Percentiles rank a stretch among this genome's conserved stretches.
phyloP scores from a whole-genome alignment of 1,140 invertebrate genomes.

The Meloidogyne chitwoodi region DNA sequence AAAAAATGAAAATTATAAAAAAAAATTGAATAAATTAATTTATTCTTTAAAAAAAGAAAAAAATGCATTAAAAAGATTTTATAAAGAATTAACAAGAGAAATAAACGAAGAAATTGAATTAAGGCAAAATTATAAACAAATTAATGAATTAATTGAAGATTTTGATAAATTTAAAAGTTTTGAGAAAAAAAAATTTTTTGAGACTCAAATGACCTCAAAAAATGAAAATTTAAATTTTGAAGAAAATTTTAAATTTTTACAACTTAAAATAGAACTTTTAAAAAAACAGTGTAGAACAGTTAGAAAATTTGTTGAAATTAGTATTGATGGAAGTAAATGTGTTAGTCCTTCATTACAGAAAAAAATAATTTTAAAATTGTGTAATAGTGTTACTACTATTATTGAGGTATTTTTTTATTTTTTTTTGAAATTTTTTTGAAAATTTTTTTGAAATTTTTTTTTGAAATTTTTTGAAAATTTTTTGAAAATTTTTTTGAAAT shows the following conservation, averaged over 20 bases:
- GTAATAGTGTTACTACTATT: slow-evolving; percentile 32
- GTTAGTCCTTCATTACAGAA: slow-evolving; percentile 9
- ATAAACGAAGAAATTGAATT: slow-evolving; percentile 29
- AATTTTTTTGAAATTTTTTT: neutral
- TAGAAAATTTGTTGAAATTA: slow-evolving; percentile 27
- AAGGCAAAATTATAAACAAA: slow-evolving; percentile 30
- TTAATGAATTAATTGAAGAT: slow-evolving; percentile 2
- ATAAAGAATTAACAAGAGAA: slow-evolving; percentile 22
- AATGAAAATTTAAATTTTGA: slow-evolving; percentile 14
- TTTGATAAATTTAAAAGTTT: neutral
- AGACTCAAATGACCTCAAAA: neutral
- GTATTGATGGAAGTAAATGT: slow-evolving; percentile 22
- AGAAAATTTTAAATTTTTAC: neutral
- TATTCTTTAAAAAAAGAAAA: slow-evolving; percentile 19
- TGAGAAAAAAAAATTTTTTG: no score
- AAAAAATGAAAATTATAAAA: neutral
- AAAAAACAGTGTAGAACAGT: slow-evolving; percentile 27
- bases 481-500: no score
- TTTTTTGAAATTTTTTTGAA: neutral
- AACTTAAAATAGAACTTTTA: slow-evolving; percentile 30
- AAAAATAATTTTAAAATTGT: slow-evolving; percentile 27
- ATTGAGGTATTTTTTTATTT: slow-evolving; percentile 8
- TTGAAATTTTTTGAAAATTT: no score
- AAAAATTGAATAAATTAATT: neutral
- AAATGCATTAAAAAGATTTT: slow-evolving; percentile 14